Base-by-base conservation (phyloP, 2,888 invertebrate genomes). In the Drosophila pegasa region DNA sequence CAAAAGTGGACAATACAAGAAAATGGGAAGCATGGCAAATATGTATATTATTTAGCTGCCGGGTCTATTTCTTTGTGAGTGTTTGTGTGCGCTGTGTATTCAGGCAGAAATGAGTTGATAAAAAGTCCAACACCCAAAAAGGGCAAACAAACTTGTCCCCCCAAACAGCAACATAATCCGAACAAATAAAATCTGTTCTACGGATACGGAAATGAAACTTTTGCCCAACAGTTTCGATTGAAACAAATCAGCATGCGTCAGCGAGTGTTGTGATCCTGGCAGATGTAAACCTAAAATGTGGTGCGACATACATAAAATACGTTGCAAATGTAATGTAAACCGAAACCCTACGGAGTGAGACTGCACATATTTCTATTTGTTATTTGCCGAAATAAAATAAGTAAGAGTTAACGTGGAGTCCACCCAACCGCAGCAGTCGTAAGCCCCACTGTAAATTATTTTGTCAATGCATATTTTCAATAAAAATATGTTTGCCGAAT, bases 41-140 rank as follows among this genome's bases (percentile, higher is more conserved):
- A 57, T 71, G 56, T 76, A 47, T 58, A 40, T 57, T 22, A 16
- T 72, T 58, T 78, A 45, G 56, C 75, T 40, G 61, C 59, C 41
- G 71, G 71, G 29, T 58, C 48, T 59, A 37, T 25, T 22, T 35
- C 18, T 16, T 5, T 50, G 55, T 47, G 31, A 31, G 41, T 29
- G 47, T 29, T 16, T 29, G 52, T 52, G 61, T 61, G 37, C 54
- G 18, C 40, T 80, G 87, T 75, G 71, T 69, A 86, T 78, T 83
- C 87, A 70, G 55, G 65, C 52, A 78, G 80, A 83, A 86, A 66
- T 63, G 51, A 31, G 58, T 70, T 73, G 78, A 86, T 86, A 80
- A 80, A 79, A 41, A 48, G 16, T n/a, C 7, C 50, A 48, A 56
- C 50, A 20, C n/a, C 27, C 48, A 33, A 63, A 69, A 50, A 22